Base-by-base conservation (phyloP, 2,113 vertebrate species). In the Callorhinus ursinus region DNA sequence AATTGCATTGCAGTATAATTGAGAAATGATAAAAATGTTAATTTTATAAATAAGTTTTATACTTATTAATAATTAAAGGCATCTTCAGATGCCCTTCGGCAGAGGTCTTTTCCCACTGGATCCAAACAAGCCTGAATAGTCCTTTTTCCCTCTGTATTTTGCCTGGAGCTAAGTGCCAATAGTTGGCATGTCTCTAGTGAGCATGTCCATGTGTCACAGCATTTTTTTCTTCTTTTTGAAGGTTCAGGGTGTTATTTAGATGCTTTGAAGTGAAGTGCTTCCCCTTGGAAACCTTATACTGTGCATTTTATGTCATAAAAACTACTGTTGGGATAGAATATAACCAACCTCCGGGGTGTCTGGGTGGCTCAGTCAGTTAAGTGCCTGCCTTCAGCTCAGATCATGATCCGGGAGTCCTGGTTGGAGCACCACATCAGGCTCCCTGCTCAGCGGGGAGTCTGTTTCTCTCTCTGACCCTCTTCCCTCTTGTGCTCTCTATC, bases 251-350 rank as follows among this genome's bases (percentile, higher is more conserved):
- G 3, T 90, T 42, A 71, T 69, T 92, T 97, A 89, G 9, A 87
- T 90, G 67, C 14, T 92, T 94, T 87, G 26, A 97, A 93, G 82
- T 61, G 61, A 98, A 95, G 53, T 74, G 24, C 71, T 86, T 92
- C 11, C 46, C 57, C 63, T 88, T 95, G 31, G 42, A 71, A 88
- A 53, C 21, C 12, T n/a, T 61, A 22, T 79, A 28, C 14, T 33
- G 2, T 92, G 26, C 26, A 74, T n/a, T n/a, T 88, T 24, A 28
- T 82, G 16, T 82, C 2, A 59, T 21, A 90, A 69, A 93, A 59
- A 7, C 2, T 77, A 61, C 24, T 55, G 3, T 12, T 63, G 39
- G 7, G 16, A 53, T 71, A 95, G 15, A 72, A 84, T 72, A 39
- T 74, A 80, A 31, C 26, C 88, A 72, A 4, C 16, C 42, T 33